These are phyloP conservation scores for Bombycilla garrulus DNA, from an alignment of 2,113 vertebrate genomes.

Conservation along the genomic window DNA sequence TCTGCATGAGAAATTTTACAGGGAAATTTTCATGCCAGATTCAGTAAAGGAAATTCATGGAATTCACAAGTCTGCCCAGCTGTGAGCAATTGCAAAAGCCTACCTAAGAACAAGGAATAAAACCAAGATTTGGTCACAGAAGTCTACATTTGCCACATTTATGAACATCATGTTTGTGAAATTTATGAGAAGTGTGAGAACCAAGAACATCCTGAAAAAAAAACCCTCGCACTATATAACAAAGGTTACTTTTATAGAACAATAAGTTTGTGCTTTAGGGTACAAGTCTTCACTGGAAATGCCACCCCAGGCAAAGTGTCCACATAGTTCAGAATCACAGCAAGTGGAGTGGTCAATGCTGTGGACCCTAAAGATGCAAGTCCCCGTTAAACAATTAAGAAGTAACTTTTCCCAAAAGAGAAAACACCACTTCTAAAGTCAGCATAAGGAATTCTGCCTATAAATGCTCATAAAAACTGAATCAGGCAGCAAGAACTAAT, in stretches of 20 bases:
- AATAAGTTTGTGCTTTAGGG: neutral
- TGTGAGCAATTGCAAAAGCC: neutral
- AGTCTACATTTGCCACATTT: neutral
- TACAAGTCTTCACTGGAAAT: neutral
- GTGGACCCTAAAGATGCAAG: neutral
- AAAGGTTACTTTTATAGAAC: neutral
- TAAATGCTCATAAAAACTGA: neutral
- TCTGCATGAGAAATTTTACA: neutral
- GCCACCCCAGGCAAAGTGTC: neutral
- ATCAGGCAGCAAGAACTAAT: neutral
- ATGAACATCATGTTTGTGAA: neutral
- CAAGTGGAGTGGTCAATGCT: neutral
- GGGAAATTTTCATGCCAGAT: neutral
- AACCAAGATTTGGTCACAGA: neutral
- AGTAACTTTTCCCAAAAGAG: neutral
- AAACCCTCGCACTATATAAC: neutral
- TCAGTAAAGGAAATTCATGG: neutral
- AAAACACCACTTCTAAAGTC: neutral
- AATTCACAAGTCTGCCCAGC: neutral
- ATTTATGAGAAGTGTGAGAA: neutral
- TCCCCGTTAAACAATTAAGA: neutral
- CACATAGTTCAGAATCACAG: too few species aligned
- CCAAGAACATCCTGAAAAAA: neutral
- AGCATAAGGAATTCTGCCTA: neutral
- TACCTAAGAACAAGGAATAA: neutral